phyloP scores from a whole-genome alignment of 2,888 invertebrate species.

The Psylliodes chrysocephalus region DNA sequence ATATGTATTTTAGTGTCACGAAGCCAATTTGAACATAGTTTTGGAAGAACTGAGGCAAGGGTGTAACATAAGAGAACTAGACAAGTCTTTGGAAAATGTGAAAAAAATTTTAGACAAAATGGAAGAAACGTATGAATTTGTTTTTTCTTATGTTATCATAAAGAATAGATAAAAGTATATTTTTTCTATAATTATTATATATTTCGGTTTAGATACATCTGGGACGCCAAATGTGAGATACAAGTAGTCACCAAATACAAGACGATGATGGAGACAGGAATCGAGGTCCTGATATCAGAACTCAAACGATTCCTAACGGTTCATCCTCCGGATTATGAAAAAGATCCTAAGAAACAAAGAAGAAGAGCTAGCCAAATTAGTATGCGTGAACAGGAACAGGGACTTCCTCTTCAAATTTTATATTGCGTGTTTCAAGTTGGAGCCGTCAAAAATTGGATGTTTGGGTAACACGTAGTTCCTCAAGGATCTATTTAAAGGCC shows the following conservation, averaged over 20 bases:
- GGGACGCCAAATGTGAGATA: slow-evolving; percentile 36
- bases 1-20: slow-evolving; percentile 38
- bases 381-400: slow-evolving; percentile 39
- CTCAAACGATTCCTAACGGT: slow-evolving; percentile 50
- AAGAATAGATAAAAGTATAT: no score
- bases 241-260: slow-evolving; percentile 49
- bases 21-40: slow-evolving; percentile 49
- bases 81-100: slow-evolving; percentile 40
- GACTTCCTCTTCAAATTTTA: slow-evolving; percentile 51
- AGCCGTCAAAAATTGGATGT: slow-evolving; percentile 58
- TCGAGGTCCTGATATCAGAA: slow-evolving; percentile 52
- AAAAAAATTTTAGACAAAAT: slow-evolving; percentile 43
- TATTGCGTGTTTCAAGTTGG: slow-evolving; percentile 53
- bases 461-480: slow-evolving; percentile 48
- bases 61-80: slow-evolving; percentile 44
- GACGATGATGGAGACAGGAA: slow-evolving; percentile 40
- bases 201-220: background rate
- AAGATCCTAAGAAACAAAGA: slow-evolving; percentile 50
- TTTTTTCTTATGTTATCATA: no score
- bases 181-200: no score
- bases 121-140: slow-evolving; percentile 47
- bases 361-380: slow-evolving; percentile 49
- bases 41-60: slow-evolving; percentile 54
- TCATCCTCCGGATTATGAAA: slow-evolving; percentile 46
- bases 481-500: no score